Evolutionary conservation across 2,113 vertebrate genomes (phyloP).

Genomic region (Indicator indicator): DNA sequence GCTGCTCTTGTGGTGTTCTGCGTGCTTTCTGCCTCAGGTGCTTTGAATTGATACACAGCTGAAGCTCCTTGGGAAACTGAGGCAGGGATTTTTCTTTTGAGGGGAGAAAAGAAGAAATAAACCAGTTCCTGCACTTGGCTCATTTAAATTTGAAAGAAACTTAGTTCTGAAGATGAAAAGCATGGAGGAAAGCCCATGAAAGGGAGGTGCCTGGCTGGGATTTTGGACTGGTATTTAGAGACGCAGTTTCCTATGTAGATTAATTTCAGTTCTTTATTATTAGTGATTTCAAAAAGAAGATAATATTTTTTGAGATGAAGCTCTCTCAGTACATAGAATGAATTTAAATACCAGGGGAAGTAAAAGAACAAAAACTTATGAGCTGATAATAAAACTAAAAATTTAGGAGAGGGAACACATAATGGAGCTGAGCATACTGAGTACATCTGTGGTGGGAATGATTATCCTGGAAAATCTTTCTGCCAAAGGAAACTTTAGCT

Average conservation of each 20-base stretch:
- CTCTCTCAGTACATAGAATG: not conserved
- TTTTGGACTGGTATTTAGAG: not conserved
- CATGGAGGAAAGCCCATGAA: not conserved
- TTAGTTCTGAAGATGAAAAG: not conserved
- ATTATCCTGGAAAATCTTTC: not conserved
- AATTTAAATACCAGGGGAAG: not conserved
- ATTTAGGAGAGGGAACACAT: not conserved
- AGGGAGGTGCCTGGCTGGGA: not conserved
- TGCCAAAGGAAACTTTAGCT: not conserved
- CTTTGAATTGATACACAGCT: not conserved
- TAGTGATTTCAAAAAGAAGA: not conserved
- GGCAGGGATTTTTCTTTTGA: not conserved
- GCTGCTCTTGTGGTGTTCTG: not conserved
- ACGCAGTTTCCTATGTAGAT: not conserved
- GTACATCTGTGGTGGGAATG: not conserved
- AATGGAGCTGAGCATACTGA: not conserved
- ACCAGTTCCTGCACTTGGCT: not conserved
- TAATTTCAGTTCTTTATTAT: not conserved
- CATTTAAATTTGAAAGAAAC: not conserved
- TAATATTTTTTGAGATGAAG: not conserved
- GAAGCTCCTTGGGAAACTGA: not conserved
- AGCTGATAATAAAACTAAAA: not conserved
- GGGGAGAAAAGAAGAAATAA: not conserved
- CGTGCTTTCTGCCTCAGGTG: not conserved
- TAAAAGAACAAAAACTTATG: not conserved